These are phyloP conservation scores for Pristionchus arcanus DNA, from an alignment of 2,888 invertebrate species.

Conservation along the genomic window DNA sequence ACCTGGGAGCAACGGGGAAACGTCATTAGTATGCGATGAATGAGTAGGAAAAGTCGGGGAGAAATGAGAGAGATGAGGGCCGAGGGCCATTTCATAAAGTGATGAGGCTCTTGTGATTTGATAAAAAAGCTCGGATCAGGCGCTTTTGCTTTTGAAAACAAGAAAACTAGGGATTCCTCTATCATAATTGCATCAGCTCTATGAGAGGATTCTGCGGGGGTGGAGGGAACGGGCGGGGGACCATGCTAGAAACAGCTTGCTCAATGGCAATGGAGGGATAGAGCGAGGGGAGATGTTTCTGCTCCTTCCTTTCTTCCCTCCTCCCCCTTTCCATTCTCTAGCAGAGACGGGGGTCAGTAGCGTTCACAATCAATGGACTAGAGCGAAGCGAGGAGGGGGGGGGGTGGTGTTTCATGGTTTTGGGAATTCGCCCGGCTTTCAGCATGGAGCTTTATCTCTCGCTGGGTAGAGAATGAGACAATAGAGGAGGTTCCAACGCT, in stretches of 20 bases:
- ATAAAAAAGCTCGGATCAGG: neutral
- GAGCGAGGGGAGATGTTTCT: neutral
- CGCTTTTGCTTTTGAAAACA: neutral
- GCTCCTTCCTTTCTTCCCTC: neutral
- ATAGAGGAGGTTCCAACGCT: neutral
- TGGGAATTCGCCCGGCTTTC: neutral
- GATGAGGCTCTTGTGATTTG: neutral
- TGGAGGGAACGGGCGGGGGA: neutral
- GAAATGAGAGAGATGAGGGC: neutral
- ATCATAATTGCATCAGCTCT: neutral
- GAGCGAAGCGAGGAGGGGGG: neutral
- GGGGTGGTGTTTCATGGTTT: neutral
- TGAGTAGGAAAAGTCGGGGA: neutral
- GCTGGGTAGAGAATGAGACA: neutral
- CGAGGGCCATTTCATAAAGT: neutral
- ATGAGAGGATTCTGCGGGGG: neutral
- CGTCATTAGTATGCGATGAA: neutral
- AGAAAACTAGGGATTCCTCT: too few relatives aligned
- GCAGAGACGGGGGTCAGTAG: neutral
- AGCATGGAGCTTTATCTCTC: too few relatives aligned
- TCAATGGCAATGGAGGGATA: neutral
- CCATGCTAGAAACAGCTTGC: neutral
- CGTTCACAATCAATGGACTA: slow-evolving; percentile 22
- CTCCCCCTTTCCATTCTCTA: neutral
- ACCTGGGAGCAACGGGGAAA: neutral